These are phyloP conservation scores for Salvator merianae DNA, from an alignment of 2,113 vertebrate species.

Conservation along the genomic window DNA sequence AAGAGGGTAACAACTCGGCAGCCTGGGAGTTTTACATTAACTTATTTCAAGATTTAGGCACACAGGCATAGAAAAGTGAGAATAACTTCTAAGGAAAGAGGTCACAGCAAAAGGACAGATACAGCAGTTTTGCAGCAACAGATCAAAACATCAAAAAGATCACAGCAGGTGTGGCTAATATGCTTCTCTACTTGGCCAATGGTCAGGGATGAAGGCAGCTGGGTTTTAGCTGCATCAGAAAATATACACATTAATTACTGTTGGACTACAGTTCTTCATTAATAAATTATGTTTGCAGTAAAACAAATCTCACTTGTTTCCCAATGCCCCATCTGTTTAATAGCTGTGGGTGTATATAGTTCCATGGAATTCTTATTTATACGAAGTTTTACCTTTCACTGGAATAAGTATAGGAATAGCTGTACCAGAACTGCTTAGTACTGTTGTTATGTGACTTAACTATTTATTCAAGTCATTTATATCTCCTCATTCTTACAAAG, in stretches of 20 bases:
- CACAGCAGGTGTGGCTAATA: too few species aligned
- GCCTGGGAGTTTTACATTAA: neutral
- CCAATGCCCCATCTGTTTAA: neutral
- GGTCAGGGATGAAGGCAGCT: too few species aligned
- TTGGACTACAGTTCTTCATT: neutral
- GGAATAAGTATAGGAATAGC: neutral
- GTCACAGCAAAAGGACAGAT: neutral
- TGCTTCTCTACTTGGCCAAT: too few species aligned
- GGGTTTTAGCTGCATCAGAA: too few species aligned
- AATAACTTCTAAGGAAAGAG: neutral
- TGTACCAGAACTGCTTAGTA: too few species aligned
- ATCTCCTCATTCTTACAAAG: too few species aligned
- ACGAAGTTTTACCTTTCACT: neutral
- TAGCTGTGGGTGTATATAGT: neutral
- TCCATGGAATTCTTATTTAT: too few species aligned
- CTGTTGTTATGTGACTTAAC: too few species aligned
- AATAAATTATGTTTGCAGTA: neutral
- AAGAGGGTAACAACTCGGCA: neutral
- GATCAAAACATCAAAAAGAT: neutral
- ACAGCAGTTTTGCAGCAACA: neutral
- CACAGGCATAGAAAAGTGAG: neutral
- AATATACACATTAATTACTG: too few species aligned
- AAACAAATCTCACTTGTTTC: neutral
- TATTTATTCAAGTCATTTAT: too few species aligned
- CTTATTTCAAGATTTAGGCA: neutral